Base-by-base conservation (phyloP, 2,797 vertebrate species). In the Austrolebias charrua region DNA sequence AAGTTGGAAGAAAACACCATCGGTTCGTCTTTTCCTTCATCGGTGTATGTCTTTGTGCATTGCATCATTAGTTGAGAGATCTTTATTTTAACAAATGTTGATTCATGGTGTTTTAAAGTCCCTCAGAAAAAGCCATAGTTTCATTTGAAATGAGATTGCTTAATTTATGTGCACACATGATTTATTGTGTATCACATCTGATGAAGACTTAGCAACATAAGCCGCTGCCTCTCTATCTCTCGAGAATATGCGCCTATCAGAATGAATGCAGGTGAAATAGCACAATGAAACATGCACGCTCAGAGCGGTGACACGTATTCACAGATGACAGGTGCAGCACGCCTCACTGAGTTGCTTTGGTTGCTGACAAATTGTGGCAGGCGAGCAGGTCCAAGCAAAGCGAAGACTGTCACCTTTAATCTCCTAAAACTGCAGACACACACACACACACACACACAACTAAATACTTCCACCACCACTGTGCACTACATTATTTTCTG, bases 361-460 rank as follows among this genome's bases (percentile, higher is more conserved):
- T 88, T 89, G 80, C 83, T 82, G 86, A 91, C 88, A 86, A 80
- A 84, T 69, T 88, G 80, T 89, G 90, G 89, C 91, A 93, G 84
- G 86, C 87, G 77, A 89, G 86, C 79, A 82, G 81, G 86, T 85
- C 83, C 76, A 67, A 84, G 82, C 83, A 86, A 89, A 90, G 81
- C 73, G 73, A 86, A 59, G 73, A 88, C 74, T 89, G 91, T 90
- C 89, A 85, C 82, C 85, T 89, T 85, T 90, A 91, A 92, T 91
- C 88, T 87, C 74, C 68, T 57, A 77, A 77, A 81, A 74, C 67
- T 76, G 74, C 60, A 73, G 13, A 6, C 63, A 65, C 7, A 51
- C 58, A 70, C 69, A 74, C 48, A 24, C 24, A 24, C 24, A 24
- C 24, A 24, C 1, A 24, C n/a, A 47, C 75, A 75, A 53, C 20